Evolutionary conservation across 1,140 invertebrate genomes (phyloP), one percentile per base, ranked within the genome.

Genomic region (Hycleus cichorii): DNA sequence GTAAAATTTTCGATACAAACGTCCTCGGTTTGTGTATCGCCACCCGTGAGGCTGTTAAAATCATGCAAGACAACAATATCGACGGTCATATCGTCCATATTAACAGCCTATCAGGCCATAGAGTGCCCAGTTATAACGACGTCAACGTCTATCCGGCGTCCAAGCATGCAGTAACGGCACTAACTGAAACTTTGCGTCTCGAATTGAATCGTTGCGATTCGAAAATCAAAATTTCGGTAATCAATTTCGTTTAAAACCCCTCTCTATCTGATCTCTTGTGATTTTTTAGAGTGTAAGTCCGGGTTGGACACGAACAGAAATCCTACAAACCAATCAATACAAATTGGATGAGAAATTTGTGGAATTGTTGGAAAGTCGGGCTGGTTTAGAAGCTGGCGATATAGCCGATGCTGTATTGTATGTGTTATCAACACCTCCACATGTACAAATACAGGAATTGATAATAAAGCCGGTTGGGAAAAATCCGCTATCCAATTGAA

Each of bases 11-110:
- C 59, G 78, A 90, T 26, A 81, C 85, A 0, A 92, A 92, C 67
- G 77, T 89, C 0, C 70, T 88, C 44, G 88, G 77, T 0, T 67
- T 88, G 0, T 76, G 80, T n/a, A 77, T 84, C 54, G 87, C 86
- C 55, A 82, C 84, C 0, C 77, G 82, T 39, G 81, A 84, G 61
- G 80, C 82, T 0, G 72, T 88, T 9, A 77, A 79, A 11, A 82
- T 80, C 0, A 90, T 92, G 87, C 78, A 70, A 32, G 77, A 80
- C 59, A 75, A 79, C 1, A 75, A 76, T 0, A 75, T 83, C 3
- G 73, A 81, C 57, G 89, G 88, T 0, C 85, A 90, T 57, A 81
- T 91, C 27, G 76, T 90, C 38, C 81, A 87, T 49, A 78, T 91
- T 2, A 88, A 85, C 70, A 89, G 80, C 60, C 53, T 81, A 39